These are phyloP conservation scores for Malurus melanocephalus DNA, from an alignment of 2,113 vertebrate species.

Conservation along the genomic window DNA sequence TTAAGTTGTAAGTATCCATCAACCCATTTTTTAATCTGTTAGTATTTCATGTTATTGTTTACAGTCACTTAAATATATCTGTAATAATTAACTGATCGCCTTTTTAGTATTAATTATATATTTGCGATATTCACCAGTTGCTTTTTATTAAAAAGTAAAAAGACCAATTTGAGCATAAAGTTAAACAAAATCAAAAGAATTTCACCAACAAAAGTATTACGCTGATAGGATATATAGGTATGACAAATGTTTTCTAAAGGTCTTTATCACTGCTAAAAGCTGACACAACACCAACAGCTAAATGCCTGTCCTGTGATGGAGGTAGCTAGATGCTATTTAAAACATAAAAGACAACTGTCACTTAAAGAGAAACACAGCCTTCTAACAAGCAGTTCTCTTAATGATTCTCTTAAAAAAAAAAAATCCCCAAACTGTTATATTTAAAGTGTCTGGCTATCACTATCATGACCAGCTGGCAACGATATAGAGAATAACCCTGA, in stretches of 20 bases:
- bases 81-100: neutral
- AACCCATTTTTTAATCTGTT: neutral
- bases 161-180: neutral
- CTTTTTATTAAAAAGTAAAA: neutral
- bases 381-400: neutral
- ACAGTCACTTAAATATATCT: neutral
- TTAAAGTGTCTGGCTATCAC: neutral
- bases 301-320: neutral
- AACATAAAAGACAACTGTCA: neutral
- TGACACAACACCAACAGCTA: neutral
- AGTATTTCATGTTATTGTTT: neutral
- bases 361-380: neutral
- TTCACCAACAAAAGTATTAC: neutral
- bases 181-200: neutral
- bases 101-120: neutral
- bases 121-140: neutral
- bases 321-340: neutral
- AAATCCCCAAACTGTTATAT: neutral
- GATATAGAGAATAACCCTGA: neutral
- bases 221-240: fast-evolving
- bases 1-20: neutral
- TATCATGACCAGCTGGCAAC: neutral
- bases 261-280: neutral
- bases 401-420: neutral
- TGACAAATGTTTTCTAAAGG: neutral